These are phyloP conservation scores for Panurus biarmicus DNA, from an alignment of 2,113 vertebrate species.

Conservation along the genomic window DNA sequence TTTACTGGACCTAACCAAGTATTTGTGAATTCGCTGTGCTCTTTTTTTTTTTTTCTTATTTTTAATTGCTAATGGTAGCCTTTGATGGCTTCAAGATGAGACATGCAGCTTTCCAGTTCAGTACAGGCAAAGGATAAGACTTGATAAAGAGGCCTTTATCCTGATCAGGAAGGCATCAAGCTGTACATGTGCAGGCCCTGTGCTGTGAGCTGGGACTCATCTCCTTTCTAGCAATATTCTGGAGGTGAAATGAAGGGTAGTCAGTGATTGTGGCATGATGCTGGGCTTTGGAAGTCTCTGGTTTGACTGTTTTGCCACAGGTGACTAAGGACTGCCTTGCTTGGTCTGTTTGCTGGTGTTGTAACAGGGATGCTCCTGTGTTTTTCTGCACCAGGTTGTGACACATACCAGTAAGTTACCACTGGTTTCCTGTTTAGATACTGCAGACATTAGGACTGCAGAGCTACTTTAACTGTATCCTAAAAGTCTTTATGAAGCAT, in stretches of 20 bases:
- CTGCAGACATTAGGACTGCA: slow-evolving; percentile 10
- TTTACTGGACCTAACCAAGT: neutral
- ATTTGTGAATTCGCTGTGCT: neutral
- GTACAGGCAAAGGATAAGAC: neutral
- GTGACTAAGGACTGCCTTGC: neutral
- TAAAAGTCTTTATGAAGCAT: slow-evolving; percentile 25
- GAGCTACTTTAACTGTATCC: neutral
- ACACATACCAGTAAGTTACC: neutral
- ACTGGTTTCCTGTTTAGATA: neutral
- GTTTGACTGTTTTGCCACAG: neutral
- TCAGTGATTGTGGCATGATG: neutral
- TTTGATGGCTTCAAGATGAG: neutral
- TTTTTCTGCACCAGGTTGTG: neutral
- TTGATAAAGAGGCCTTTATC: neutral
- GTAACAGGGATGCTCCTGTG: neutral
- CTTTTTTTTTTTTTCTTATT: neutral
- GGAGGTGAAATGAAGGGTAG: neutral
- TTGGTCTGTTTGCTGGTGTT: neutral
- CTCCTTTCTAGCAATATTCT: neutral
- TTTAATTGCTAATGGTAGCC: neutral
- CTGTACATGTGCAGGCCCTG: neutral
- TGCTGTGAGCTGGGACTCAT: neutral
- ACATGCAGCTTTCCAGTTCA: neutral
- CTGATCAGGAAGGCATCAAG: neutral
- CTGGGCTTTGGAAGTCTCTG: neutral